These are phyloP conservation scores for Drosophila ficusphila DNA, from an alignment of 1,140 invertebrate species.

Conservation along the genomic window DNA sequence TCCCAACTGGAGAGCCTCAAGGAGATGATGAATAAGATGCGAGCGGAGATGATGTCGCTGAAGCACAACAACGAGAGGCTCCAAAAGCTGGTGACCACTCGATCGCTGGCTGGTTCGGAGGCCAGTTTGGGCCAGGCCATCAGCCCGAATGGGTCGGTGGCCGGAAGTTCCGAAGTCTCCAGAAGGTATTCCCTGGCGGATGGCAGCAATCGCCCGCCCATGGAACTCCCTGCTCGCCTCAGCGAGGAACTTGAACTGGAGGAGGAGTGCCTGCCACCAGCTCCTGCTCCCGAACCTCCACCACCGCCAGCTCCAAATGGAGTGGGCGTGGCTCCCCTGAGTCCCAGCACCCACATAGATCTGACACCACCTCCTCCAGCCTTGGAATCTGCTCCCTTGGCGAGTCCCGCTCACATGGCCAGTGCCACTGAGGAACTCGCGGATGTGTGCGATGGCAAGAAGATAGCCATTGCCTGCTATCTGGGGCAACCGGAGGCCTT, in stretches of 20 bases:
- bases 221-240: slow-evolving; percentile 85
- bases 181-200: slow-evolving; percentile 84
- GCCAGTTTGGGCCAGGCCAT: slow-evolving; percentile 89
- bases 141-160: slow-evolving; percentile 85
- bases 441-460: slow-evolving; percentile 93
- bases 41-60: slow-evolving; percentile 97
- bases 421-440: slow-evolving; percentile 87
- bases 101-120: slow-evolving; percentile 92
- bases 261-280: slow-evolving; percentile 84
- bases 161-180: slow-evolving; percentile 74
- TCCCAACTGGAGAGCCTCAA: slow-evolving; percentile 98
- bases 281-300: slow-evolving; percentile 83
- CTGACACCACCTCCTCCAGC: slow-evolving; percentile 80
- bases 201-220: slow-evolving; percentile 73
- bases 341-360: slow-evolving; percentile 80
- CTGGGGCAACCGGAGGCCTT: slow-evolving; percentile 92
- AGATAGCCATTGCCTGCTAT: slow-evolving; percentile 93
- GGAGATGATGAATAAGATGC: slow-evolving; percentile 98
- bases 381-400: slow-evolving; percentile 61
- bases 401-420: slow-evolving; percentile 74
- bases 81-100: slow-evolving; percentile 93
- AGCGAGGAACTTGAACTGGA: slow-evolving; percentile 85
- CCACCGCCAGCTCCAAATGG: slow-evolving; percentile 66
- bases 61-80: slow-evolving; percentile 98
- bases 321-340: slow-evolving; percentile 44